Percentiles rank a stretch among this genome's conserved stretches.
phyloP scores from a whole-genome alignment of 2,888 invertebrate species.

The Julus scanicus region DNA sequence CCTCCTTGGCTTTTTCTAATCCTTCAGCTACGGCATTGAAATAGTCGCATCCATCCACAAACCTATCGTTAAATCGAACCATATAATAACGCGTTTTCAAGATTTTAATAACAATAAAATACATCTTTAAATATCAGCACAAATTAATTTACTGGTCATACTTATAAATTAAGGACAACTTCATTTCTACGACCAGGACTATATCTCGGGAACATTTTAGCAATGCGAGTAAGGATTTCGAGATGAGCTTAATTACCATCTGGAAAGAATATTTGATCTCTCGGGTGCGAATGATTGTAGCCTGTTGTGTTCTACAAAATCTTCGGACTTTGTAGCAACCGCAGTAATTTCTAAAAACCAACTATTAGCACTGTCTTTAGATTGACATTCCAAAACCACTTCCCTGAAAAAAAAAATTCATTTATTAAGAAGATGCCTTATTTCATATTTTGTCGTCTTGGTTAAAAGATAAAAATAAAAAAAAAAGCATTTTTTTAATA shows the following conservation, averaged over 20 bases:
- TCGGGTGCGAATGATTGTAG: constrained; percentile 90
- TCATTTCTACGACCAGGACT: too few relatives aligned
- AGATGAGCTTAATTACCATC: constrained; percentile 71
- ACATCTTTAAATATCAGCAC: too few relatives aligned
- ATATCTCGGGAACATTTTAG: too few relatives aligned
- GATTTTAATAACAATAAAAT: too few relatives aligned
- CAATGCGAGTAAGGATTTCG: too few relatives aligned
- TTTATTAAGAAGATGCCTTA: neutral
- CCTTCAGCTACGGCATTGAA: constrained; percentile 91
- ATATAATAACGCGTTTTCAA: too few relatives aligned
- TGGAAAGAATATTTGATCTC: constrained; percentile 76
- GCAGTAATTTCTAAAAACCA: constrained; percentile 84
- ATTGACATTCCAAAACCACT: neutral
- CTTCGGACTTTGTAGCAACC: constrained; percentile 74
- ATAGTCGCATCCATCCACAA: constrained; percentile 89
- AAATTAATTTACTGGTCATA: too few relatives aligned
- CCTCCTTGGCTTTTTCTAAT: constrained; percentile 88
- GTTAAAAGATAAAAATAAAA: too few relatives aligned
- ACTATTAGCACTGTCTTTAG: constrained; percentile 70
- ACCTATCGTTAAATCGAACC: constrained; percentile 65
- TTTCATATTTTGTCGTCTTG: too few relatives aligned
- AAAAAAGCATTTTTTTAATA: too few relatives aligned
- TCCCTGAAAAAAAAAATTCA: neutral
- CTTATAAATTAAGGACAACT: too few relatives aligned
- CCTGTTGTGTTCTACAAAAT: constrained; percentile 84